phyloP scores from a whole-genome alignment of 2,113 vertebrate genomes.

The Passer domesticus region DNA sequence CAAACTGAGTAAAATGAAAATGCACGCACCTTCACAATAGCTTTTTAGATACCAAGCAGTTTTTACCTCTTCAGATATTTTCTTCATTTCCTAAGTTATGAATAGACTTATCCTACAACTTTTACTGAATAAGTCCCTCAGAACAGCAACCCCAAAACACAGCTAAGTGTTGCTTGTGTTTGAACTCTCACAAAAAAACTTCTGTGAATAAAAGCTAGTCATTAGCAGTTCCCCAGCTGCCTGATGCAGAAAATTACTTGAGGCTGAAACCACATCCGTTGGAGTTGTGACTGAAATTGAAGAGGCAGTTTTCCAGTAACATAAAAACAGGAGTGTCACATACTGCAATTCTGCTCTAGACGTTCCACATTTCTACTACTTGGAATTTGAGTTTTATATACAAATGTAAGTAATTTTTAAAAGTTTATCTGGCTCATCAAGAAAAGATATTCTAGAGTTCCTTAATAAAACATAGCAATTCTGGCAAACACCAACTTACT shows the following conservation, averaged over 20 bases:
- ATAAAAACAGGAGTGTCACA: background rate
- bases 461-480: background rate
- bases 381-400: background rate
- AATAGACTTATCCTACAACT: background rate
- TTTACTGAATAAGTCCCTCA: background rate
- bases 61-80: background rate
- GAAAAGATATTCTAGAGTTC: background rate
- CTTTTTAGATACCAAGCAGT: background rate
- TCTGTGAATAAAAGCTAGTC: background rate
- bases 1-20: background rate
- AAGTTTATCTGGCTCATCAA: background rate
- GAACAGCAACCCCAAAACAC: background rate
- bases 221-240: background rate
- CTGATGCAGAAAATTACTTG: background rate
- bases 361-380: background rate
- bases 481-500: constrained; percentile 67
- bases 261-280: background rate
- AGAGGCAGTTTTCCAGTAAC: background rate
- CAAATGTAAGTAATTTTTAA: background rate
- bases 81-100: background rate
- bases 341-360: background rate
- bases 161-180: background rate
- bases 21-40: background rate
- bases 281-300: background rate
- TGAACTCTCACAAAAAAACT: background rate